Evolutionary conservation across 2,113 vertebrate genomes (phyloP).

Genomic region (Dipodomys spectabilis): DNA sequence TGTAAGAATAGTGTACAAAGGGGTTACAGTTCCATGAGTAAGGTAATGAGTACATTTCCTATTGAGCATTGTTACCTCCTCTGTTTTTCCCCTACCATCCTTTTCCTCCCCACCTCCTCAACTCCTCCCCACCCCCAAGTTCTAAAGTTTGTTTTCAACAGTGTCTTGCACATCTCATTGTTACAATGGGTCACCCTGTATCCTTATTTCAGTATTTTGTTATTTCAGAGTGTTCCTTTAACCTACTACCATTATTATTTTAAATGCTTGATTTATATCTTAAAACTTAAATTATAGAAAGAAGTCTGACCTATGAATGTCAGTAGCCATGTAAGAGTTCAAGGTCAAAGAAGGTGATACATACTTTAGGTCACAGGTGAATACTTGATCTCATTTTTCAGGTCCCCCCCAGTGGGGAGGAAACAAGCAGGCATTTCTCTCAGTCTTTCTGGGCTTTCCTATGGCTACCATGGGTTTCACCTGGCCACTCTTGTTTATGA

Average conservation of each 20-base stretch:
- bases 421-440: neutral
- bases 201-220: too few species aligned
- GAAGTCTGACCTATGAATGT: neutral
- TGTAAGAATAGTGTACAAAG: too few species aligned
- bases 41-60: too few species aligned
- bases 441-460: neutral
- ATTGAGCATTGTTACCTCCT: too few species aligned
- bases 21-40: too few species aligned
- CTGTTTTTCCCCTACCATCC: too few species aligned
- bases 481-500: neutral
- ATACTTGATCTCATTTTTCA: neutral
- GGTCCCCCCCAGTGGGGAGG: too few species aligned
- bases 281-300: conserved; percentile 33
- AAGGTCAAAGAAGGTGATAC: neutral
- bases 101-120: too few species aligned
- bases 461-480: neutral
- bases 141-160: too few species aligned
- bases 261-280: neutral
- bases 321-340: neutral
- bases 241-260: neutral
- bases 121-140: too few species aligned
- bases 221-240: neutral
- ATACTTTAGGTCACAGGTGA: neutral
- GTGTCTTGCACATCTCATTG: too few species aligned
- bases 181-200: too few species aligned